Conservation (phyloP, 2,113 vertebrate species). For the Hippocampus zosterae region DNA sequence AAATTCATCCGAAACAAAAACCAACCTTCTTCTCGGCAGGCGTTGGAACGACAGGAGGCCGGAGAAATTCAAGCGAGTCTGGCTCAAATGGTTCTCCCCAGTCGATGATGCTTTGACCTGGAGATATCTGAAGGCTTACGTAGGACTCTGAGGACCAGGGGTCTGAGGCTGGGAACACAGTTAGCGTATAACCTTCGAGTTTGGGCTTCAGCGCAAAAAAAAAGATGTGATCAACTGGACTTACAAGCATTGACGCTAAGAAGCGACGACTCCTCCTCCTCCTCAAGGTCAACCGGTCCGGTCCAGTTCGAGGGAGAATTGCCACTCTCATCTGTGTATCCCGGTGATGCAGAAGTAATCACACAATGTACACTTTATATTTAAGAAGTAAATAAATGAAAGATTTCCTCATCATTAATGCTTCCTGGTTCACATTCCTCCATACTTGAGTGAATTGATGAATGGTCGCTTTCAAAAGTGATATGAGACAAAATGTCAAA, state of each 20-base stretch:
- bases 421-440: neutral
- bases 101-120: conserved; percentile 56
- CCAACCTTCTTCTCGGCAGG: conserved; percentile 59
- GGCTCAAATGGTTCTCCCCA: conserved; percentile 60
- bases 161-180: conserved; percentile 41
- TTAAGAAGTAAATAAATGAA: too few relatives aligned
- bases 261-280: conserved; percentile 49
- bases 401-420: neutral
- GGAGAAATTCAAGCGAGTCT: conserved; percentile 50
- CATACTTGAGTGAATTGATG: neutral
- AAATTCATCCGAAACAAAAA: neutral
- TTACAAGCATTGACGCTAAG: conserved; percentile 38
- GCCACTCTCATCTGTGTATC: conserved; percentile 6
- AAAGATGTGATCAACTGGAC: conserved; percentile 8
- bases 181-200: conserved; percentile 1
- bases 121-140: conserved; percentile 52
- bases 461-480: conserved; percentile 8
- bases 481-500: conserved; percentile 30
- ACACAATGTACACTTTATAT: neutral
- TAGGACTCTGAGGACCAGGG: conserved; percentile 59
- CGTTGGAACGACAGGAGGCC: conserved; percentile 43
- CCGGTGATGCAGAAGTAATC: neutral
- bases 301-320: conserved; percentile 62
- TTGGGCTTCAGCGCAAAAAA: neutral
- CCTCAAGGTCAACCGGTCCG: conserved; percentile 61